Evolutionary conservation across 92 coral and sea anemone genomes (phyloP), one percentile per base, ranked within the genome.

Genomic region (Paragorgia papillata): DNA sequence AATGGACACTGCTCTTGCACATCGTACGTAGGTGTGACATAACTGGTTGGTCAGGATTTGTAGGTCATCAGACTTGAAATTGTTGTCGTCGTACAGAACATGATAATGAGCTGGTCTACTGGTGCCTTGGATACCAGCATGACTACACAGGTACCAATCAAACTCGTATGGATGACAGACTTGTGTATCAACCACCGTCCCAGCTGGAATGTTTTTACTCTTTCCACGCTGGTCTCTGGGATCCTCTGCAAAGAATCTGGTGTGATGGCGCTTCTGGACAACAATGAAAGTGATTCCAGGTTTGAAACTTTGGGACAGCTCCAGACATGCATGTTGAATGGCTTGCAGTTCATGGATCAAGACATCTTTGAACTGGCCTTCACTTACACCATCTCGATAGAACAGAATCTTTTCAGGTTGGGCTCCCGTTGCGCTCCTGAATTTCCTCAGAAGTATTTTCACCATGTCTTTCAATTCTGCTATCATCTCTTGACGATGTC

Each of bases 401-500:
- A 89, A 89, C 1, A 89, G 68, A 20, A 89, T 89, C 43, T 66
- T 79, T 18, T 13, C 43, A 0, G 95, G 95, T 41, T 87, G 64
- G 1, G 13, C 39, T 1, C 34, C n/a, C 17, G 60, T 51, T 15
- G 62, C 25, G 25, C 26, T 73, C 49, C 82, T 40, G 61, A 89
- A 89, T 28, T 86, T 83, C n/a, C 53, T 3, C 35, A 89, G 61
- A 19, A 83, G 66, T 69, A 88, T 85, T 62, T 70, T 90, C 63
- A 93, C 91, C 96, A 90, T 90, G 1, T 27, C 66, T 8, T 85
- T 84, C 54, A 93, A 67, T 17, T 90, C 91, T 3, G 31, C 68
- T n/a, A 93, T 93, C 27, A 90, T 90, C 59, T 93, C 96, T 51
- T 86, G 90, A 2, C 84, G 69, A 51, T 90, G 97, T 37, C 59